Evolutionary conservation across 2,888 invertebrate species (phyloP).

Genomic region (Galeopsomyia nigrocyanea): DNA sequence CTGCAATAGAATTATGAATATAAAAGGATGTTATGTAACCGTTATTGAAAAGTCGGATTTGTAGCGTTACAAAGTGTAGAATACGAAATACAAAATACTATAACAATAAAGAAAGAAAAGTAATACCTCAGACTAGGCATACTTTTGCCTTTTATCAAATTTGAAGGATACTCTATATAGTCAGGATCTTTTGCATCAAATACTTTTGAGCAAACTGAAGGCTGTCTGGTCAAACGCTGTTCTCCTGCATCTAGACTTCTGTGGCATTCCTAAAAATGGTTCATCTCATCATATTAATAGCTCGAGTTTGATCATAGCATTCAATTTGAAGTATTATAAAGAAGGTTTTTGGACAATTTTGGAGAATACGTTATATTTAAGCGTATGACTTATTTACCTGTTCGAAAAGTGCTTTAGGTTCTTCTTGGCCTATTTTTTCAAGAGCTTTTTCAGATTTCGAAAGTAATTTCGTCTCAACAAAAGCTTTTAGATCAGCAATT

Average conservation of each 20-base stretch:
- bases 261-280: constrained; percentile 78
- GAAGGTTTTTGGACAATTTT: constrained; percentile 42
- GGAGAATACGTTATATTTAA: not conserved
- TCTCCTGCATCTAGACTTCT: constrained; percentile 87
- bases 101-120: not conserved
- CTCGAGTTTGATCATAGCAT: not conserved
- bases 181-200: constrained; percentile 72
- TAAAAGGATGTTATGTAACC: no score
- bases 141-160: constrained; percentile 93
- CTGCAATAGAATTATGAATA: no score
- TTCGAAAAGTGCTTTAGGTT: constrained; percentile 66
- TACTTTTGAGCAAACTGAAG: constrained; percentile 77
- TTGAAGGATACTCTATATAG: constrained; percentile 72
- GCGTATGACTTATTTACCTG: constrained; percentile 38
- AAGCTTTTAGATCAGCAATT: constrained; percentile 91
- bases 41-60: no score
- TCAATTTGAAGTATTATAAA: no score
- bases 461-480: constrained; percentile 91
- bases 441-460: constrained; percentile 93
- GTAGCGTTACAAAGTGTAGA: no score
- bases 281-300: not conserved
- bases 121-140: constrained; percentile 94
- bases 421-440: constrained; percentile 89
- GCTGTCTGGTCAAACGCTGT: constrained; percentile 80
- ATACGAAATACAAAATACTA: not conserved